Evolutionary conservation across 1,140 invertebrate genomes (phyloP), one percentile per base, ranked within the genome.

Genomic region (Ridgeia piscesae): DNA sequence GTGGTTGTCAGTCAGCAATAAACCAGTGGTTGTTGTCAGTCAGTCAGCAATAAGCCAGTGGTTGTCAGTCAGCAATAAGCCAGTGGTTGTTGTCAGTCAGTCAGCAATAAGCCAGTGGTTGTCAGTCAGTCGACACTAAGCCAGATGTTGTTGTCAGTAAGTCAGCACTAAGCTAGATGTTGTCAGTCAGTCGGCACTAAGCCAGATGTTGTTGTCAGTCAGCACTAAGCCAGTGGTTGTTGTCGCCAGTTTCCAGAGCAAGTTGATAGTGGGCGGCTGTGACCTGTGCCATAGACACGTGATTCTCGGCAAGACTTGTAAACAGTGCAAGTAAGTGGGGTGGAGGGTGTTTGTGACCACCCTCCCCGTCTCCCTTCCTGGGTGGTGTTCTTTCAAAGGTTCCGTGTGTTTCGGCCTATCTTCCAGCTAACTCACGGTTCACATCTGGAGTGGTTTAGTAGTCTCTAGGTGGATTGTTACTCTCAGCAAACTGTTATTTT

Each of bases 241-340:
- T 35, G 34, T 91, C 91, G 17, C 91, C 91, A 33, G 33, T 91
- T 48, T 48, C 14, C 34, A 48, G 33, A 90, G 35, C 89, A 90
- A 42, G 89, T 42, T 90, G 34, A 90, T 90, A 34, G 34, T 90
- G 17, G 89, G 89, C 89, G 98, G 97, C 0, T 99, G 98, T 96
- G 98, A 98, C 95, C 97, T 97, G 94, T 99, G 98, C 96, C 97
- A 98, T 93, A 98, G 98, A 95, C 98, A 98, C 95, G 98, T 99
- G 96, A 97, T 98, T 94, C 97, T 98, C 95, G 98, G 98, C 89
- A 97, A 98, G 91, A 98, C 98, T 95, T 99, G 99, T 96, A 99
- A 98, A 95, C 98, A 99, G 95, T 99, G 98, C 97, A 99, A 99
- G 96, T 96, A 95, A 95, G 95, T 92, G 58, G 2, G 17, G 2